A percentile compares a stretch with the other conserved stretches of the same genome.
Conservation (phyloP, 2,888 invertebrate genomes). For the Plagodis dolabraria region DNA sequence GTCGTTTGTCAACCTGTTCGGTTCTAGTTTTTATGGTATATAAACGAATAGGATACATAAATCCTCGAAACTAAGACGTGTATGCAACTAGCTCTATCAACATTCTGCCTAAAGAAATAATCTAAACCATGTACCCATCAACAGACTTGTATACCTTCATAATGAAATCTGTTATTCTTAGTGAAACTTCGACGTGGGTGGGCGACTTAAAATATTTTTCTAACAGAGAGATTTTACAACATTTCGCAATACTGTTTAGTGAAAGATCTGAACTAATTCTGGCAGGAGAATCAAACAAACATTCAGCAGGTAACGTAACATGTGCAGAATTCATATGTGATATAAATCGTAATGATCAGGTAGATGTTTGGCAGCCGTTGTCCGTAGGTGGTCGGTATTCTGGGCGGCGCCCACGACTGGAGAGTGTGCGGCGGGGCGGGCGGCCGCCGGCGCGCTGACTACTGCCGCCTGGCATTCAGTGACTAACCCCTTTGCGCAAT, state of each 20-base stretch:
- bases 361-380: constrained; percentile 54
- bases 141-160: constrained; percentile 1
- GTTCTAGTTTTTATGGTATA: no score
- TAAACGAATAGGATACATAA: no score
- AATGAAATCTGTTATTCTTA: background rate
- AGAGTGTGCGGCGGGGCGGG: constrained; percentile 20
- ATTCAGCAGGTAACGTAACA: constrained; percentile 14
- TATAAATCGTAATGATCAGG: constrained; percentile 38
- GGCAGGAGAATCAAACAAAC: constrained; percentile 16
- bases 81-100: no score
- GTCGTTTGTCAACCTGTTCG: no score
- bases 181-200: constrained; percentile 9
- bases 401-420: constrained; percentile 58
- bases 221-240: constrained; percentile 2
- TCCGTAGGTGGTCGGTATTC: constrained; percentile 71
- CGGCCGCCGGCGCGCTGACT: constrained; percentile 51
- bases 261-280: constrained; percentile 17
- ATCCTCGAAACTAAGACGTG: no score
- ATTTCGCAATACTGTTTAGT: constrained; percentile 21
- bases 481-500: constrained; percentile 72
- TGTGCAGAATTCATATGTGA: constrained; percentile 19
- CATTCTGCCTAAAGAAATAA: background rate
- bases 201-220: constrained; percentile 2
- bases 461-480: constrained; percentile 61
- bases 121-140: background rate